These are phyloP conservation scores for Lasioglossum figueresi DNA, from an alignment of 2,888 invertebrate species.

Conservation along the genomic window DNA sequence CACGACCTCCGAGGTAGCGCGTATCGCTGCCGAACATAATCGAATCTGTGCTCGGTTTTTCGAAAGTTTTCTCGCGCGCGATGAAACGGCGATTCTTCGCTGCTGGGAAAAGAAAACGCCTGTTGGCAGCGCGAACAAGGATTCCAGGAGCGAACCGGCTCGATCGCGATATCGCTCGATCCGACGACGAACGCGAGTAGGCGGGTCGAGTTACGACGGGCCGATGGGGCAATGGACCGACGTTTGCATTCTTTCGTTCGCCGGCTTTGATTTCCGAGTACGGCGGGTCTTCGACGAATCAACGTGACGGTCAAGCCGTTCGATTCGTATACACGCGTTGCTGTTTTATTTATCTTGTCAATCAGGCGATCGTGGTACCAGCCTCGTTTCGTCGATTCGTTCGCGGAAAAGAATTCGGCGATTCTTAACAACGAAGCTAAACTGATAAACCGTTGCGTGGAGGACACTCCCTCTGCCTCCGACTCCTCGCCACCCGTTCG, in stretches of 20 bases:
- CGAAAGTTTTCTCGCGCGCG: background rate
- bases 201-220: conserved; percentile 35
- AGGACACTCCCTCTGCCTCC: background rate
- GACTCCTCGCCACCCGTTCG: background rate
- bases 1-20: conserved; percentile 39
- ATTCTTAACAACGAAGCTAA: background rate
- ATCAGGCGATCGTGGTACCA: background rate
- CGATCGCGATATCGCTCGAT: conserved; percentile 46
- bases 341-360: background rate
- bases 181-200: conserved; percentile 18
- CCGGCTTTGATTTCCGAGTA: conserved; percentile 36
- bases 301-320: background rate
- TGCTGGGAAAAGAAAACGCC: background rate
- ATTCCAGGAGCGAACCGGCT: background rate
- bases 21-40: conserved; percentile 13
- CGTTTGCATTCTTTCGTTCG: conserved; percentile 31
- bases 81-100: background rate
- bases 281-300: conserved; percentile 7
- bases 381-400: background rate
- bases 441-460: background rate
- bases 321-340: background rate
- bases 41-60: background rate
- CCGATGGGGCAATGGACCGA: conserved; percentile 14
- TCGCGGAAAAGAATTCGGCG: background rate
- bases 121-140: background rate